phyloP scores from a whole-genome alignment of 2,797 vertebrate genomes.

The Hypotaenidia okinawae region DNA sequence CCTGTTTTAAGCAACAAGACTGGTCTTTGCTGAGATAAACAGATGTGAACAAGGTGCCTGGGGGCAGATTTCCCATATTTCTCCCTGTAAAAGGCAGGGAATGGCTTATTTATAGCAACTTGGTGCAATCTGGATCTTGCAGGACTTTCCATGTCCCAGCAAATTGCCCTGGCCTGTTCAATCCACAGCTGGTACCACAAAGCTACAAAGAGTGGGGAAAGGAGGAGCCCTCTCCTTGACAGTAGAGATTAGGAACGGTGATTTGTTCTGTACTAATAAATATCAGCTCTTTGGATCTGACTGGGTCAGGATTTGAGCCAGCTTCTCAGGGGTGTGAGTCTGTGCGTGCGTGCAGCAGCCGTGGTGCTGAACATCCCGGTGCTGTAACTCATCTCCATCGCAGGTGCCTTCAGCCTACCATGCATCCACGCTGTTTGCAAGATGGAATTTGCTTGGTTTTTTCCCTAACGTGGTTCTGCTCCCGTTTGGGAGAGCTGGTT shows the following conservation, averaged over 20 bases:
- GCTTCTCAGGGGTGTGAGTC: neutral
- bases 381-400: neutral
- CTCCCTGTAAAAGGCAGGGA: neutral
- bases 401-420: neutral
- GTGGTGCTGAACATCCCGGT: rapidly evolving
- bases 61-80: neutral
- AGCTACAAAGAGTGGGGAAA: neutral
- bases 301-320: neutral
- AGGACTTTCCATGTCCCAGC: neutral
- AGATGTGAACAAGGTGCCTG: neutral
- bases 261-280: neutral
- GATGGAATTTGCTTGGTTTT: neutral
- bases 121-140: neutral
- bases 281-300: neutral
- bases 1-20: neutral
- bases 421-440: neutral
- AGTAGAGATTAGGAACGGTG: neutral
- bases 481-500: neutral
- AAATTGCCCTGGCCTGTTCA: neutral
- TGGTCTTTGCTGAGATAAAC: neutral
- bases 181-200: neutral
- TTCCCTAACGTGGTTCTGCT: neutral
- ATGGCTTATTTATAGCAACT: neutral
- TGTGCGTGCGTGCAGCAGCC: rapidly evolving
- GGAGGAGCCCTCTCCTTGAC: neutral